Conservation (phyloP, 1,140 invertebrate genomes). For the Drosophila fuyamai region DNA sequence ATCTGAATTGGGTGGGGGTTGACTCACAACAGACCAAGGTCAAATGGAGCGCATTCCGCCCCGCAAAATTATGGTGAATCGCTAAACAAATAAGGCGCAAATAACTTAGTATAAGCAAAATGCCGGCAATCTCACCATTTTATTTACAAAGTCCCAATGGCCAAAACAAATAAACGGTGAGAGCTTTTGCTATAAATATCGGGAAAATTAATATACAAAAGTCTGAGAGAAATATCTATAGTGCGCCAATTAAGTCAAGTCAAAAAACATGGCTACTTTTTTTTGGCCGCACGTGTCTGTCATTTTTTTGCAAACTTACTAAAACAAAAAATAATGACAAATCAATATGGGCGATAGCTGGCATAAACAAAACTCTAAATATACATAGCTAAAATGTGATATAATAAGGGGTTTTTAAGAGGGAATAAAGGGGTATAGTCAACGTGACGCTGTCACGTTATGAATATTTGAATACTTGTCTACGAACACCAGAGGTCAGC, state of each 20-base stretch:
- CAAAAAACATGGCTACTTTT: conserved; percentile 1
- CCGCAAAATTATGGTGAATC: conserved; percentile 5
- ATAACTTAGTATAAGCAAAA: conserved; percentile 20
- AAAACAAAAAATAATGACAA: conserved; percentile 25
- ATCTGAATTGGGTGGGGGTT: conserved; percentile 20
- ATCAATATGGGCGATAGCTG: conserved; percentile 20
- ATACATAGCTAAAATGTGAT: background rate
- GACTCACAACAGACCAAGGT: conserved; percentile 43
- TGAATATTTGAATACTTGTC: conserved; percentile 6
- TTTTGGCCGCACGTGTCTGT: conserved; percentile 26
- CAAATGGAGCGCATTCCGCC: conserved; percentile 1
- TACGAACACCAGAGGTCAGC: conserved; percentile 5
- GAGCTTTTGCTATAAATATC: conserved; percentile 23
- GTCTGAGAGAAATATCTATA: background rate
- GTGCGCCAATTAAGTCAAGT: background rate
- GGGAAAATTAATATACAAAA: conserved; percentile 9
- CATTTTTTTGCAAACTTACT: background rate
- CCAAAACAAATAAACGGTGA: conserved; percentile 5
- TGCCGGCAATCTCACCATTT: conserved; percentile 13
- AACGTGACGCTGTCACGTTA: conserved; percentile 48
- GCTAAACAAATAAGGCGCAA: conserved; percentile 33
- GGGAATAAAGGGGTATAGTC: background rate
- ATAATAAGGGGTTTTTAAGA: background rate
- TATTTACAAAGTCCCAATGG: conserved; percentile 13
- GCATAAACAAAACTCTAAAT: conserved; percentile 27